Evolutionary conservation across 2,113 vertebrate species (phyloP).

Genomic region (Tyto alba): DNA sequence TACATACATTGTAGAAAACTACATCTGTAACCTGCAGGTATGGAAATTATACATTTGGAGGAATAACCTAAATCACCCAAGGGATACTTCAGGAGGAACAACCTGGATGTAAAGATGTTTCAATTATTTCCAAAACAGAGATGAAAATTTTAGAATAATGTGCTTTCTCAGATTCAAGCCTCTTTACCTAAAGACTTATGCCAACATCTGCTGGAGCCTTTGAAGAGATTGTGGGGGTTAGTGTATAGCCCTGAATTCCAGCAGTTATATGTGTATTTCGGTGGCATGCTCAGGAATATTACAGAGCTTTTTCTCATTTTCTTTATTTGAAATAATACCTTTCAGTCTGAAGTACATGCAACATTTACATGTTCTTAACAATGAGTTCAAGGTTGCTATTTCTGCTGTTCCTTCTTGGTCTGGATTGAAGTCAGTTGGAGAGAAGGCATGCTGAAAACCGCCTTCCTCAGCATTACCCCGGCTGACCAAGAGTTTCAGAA

Average conservation of each 20-base stretch:
- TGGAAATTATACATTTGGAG: neutral
- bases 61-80: neutral
- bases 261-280: neutral
- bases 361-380: neutral
- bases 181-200: neutral
- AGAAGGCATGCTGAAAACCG: neutral
- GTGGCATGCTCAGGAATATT: rapidly evolving
- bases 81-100: neutral
- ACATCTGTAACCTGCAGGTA: neutral
- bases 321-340: neutral
- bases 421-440: neutral
- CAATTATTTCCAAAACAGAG: neutral
- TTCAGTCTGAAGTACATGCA: neutral
- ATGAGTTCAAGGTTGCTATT: neutral
- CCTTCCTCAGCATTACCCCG: neutral
- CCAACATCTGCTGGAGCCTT: neutral
- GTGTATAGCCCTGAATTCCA: neutral
- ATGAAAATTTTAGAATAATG: neutral
- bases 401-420: neutral
- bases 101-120: neutral
- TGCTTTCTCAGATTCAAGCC: neutral
- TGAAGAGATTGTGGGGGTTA: neutral
- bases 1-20: neutral
- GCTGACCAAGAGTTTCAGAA: neutral
- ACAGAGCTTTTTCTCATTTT: neutral